Base-by-base conservation (phyloP, 2,113 vertebrate species). In the Coregonus clupeaformis region DNA sequence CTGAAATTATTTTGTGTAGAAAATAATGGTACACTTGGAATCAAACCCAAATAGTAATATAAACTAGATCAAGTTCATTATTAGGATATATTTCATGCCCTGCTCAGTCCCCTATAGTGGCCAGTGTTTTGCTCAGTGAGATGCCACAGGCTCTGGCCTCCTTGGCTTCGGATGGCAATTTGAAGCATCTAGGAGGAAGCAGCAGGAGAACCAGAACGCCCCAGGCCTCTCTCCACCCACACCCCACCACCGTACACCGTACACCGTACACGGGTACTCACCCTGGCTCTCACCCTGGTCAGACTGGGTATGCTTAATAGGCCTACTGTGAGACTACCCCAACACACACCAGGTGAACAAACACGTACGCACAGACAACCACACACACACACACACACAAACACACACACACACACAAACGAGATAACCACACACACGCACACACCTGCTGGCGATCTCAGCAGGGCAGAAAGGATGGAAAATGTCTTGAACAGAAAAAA, bases 141-240 rank as follows among this genome's bases (percentile, higher is more conserved):
- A 76, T 82, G 68, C 79, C 77, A 86, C 72, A 62, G 77, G 82
- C 80, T 72, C 75, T 68, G 36, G 30, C 25, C 68, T 65, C 52
- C 75, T 79, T 81, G 74, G 77, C 82, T 77, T 70, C 65, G 71
- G 70, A 74, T 68, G 47, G 62, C 70, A 69, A 69, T 80, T 76
- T 71, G 70, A 55, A 77, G 80, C 16, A 36, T 29, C 27, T 36
- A 76, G 20, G 29, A 49, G 67, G 66, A 14, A 32, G 49, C 1
- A 71, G 22, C 9, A 71, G 45, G 13, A 47, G 2, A 29, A 57
- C 22, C n/a, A 6, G 3, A 11, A 52, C 52, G 70, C 79, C 77
- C 22, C 79, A 76, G 77, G 79, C 67, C 59, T 29, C 68, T 22
- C 36, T 71, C 72, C 81, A 77, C 84, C 84, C 82, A 86, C 79